Conservation (phyloP, 2,113 vertebrate genomes). For the Oryzias woworae region DNA sequence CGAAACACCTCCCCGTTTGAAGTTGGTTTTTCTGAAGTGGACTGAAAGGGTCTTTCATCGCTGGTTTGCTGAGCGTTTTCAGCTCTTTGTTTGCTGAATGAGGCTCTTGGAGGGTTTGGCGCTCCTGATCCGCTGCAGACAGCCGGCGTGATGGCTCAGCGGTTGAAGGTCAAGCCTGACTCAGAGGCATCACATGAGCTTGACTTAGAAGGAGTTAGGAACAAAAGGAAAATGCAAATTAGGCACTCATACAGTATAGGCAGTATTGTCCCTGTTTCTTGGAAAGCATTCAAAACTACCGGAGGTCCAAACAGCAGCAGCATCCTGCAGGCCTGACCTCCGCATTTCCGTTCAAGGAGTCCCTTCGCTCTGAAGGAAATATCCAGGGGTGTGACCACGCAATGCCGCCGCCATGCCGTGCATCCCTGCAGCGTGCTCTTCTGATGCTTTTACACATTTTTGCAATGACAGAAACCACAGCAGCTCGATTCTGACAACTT, state of each 20-base stretch:
- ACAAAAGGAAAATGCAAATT: slow-evolving; percentile 49
- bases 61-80: too few species aligned
- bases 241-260: slow-evolving; percentile 73
- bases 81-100: too few species aligned
- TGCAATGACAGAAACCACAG: slow-evolving; percentile 55
- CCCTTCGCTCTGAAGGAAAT: slow-evolving; percentile 25
- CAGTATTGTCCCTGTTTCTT: slow-evolving; percentile 57
- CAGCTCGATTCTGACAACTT: slow-evolving; percentile 51
- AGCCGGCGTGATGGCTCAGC: neutral
- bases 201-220: slow-evolving; percentile 32
- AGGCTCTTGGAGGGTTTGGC: neutral
- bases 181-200: slow-evolving; percentile 28
- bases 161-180: slow-evolving; percentile 5
- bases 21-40: too few species aligned
- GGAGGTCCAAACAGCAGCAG: slow-evolving; percentile 53
- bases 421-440: slow-evolving; percentile 2
- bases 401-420: neutral
- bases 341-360: slow-evolving; percentile 16
- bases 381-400: slow-evolving; percentile 19
- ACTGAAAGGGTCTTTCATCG: too few species aligned
- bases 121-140: slow-evolving; percentile 34
- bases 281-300: slow-evolving; percentile 44
- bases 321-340: slow-evolving; percentile 55
- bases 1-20: too few species aligned
- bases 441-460: slow-evolving; percentile 45